Conservation (phyloP, 2,113 vertebrate genomes). For the Pachyramphus minor region DNA sequence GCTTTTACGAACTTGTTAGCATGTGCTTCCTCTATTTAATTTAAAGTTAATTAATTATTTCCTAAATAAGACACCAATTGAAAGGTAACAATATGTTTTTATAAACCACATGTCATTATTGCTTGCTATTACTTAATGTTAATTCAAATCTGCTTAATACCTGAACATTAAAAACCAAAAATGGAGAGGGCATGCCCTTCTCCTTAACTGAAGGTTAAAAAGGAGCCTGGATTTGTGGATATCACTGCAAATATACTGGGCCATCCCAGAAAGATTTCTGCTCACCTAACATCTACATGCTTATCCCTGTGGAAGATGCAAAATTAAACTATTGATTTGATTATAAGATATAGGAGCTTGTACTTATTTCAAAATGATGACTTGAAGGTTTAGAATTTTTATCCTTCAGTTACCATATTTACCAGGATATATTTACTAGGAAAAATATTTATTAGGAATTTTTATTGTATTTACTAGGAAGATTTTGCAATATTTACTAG, state of each 20-base stretch:
- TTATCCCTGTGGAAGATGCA: neutral
- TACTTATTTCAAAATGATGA: neutral
- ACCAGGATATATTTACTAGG: neutral
- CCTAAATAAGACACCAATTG: neutral
- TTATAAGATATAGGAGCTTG: neutral
- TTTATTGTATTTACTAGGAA: too few species aligned
- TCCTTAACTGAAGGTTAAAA: neutral
- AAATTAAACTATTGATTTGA: neutral
- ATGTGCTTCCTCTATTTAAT: neutral
- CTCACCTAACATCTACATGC: too few species aligned
- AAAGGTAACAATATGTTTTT: neutral
- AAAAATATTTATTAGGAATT: too few species aligned
- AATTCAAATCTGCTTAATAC: neutral
- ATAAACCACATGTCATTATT: neutral
- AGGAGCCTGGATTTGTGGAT: neutral
- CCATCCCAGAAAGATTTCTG: neutral
- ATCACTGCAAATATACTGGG: neutral
- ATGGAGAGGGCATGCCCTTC: neutral
- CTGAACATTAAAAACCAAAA: neutral
- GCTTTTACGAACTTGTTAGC: neutral
- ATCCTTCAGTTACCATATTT: neutral
- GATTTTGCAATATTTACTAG: neutral
- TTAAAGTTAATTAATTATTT: neutral
- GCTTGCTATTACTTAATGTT: neutral
- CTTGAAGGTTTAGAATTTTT: neutral